Evolutionary conservation across 1,140 invertebrate genomes (phyloP), one percentile per base, ranked within the genome.

Genomic region (Asobara japonica): DNA sequence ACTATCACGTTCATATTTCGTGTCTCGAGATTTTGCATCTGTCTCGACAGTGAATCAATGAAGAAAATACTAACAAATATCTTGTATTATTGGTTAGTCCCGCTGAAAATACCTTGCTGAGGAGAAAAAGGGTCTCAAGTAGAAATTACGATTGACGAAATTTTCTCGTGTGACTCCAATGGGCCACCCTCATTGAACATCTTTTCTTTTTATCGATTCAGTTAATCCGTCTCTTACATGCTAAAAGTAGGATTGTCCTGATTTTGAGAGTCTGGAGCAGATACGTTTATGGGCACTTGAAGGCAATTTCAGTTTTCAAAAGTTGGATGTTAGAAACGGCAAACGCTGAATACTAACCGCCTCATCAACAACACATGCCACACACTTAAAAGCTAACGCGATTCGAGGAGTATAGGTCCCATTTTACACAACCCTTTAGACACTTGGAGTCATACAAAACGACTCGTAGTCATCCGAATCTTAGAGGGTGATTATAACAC

Each of bases 291-390:
- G 4, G 29, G 61, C 27, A 31, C 51, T 60, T 27, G 22, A 33
- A 30, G 3, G 31, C 7, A 65, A 38, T 62, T 60, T 62, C 31
- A 16, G 5, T 33, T 2, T 31, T 16, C 25, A 84, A 85, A 85
- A 85, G 84, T 85, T 84, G 78, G 16, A 31, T 16, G 60, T 62
- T 62, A 30, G 60, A 62, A 62, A 62, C 22, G 13, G 51, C 51
- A 29, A 84, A 74, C 76, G 80, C 81, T 86, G 85, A 86, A 87
- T 87, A 87, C 84, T 85, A 87, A 87, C 84, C 82, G 85, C 85
- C 84, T 87, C 84, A 86, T 87, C 85, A 86, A 86, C 83, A 85
- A 86, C 84, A 86, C 85, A 86, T 86, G 85, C 82, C 80, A 83
- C 78, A 70, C 48, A 48, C 27, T 36, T 36, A 45, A 67, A 67